These are phyloP conservation scores for Drosophila hamatofila DNA, from an alignment of 2,888 invertebrate genomes.

Conservation along the genomic window DNA sequence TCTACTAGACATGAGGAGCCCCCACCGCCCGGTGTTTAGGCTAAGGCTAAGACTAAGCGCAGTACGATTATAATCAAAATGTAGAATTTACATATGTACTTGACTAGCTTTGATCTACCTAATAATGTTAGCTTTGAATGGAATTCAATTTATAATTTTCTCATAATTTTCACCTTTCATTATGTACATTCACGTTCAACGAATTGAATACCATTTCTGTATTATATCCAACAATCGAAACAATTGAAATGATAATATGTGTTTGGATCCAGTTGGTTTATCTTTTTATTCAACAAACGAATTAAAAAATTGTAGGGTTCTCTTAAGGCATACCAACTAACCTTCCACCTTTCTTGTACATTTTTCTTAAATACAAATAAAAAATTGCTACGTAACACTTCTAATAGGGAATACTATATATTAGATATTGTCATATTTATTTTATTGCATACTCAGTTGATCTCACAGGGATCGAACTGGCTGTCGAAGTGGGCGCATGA, in stretches of 20 bases:
- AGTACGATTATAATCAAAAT: constrained; percentile 36
- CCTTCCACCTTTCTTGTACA: constrained; percentile 56
- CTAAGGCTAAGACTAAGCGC: constrained; percentile 22
- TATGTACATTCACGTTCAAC: constrained; percentile 62
- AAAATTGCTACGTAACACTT: constrained; percentile 55
- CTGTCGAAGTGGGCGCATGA: constrained; percentile 83
- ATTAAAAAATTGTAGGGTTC: constrained; percentile 34
- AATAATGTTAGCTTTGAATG: constrained; percentile 56
- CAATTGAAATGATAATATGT: constrained; percentile 34
- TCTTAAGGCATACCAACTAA: constrained; percentile 48
- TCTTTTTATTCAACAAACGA: constrained; percentile 43
- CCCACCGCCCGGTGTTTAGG: constrained; percentile 79
- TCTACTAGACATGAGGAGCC: constrained; percentile 61
- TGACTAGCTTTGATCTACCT: constrained; percentile 48
- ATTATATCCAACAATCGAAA: constrained; percentile 64
- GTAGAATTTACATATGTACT: constrained; percentile 44
- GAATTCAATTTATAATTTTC: constrained; percentile 53
- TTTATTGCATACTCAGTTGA: constrained; percentile 41
- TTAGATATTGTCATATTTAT: constrained; percentile 27
- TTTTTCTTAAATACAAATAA: constrained; percentile 60
- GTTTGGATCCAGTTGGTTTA: constrained; percentile 41
- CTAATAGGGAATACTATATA: constrained; percentile 54
- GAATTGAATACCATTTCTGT: constrained; percentile 65
- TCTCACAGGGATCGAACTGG: constrained; percentile 83
- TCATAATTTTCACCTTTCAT: constrained; percentile 33